Conservation (phyloP, 1,140 invertebrate species). For the Pseudomyrmex pallidus region DNA sequence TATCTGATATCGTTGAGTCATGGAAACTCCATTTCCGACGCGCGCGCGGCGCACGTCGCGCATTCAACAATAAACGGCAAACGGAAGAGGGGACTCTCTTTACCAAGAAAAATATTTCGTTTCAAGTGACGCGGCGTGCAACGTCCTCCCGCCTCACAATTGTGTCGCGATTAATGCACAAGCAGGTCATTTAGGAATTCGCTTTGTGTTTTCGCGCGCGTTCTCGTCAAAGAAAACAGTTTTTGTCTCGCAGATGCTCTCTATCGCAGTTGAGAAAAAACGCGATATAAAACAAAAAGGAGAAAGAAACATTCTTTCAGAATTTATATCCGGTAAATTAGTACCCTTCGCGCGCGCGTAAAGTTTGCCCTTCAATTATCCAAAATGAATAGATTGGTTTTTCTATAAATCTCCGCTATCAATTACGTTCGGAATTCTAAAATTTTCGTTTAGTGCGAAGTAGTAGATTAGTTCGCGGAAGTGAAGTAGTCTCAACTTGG, state of each 20-base stretch:
- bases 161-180: constrained; percentile 43
- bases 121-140: constrained; percentile 12
- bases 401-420: too few relatives aligned
- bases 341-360: too few relatives aligned
- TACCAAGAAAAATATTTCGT: constrained; percentile 45
- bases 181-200: constrained; percentile 6
- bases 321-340: too few relatives aligned
- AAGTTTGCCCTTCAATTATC: too few relatives aligned
- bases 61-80: constrained; percentile 30
- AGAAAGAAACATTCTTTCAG: not conserved
- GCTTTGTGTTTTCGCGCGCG: constrained; percentile 8
- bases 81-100: not conserved
- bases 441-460: not conserved
- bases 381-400: too few relatives aligned
- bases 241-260: not conserved
- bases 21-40: constrained; percentile 53
- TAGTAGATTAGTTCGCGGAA: not conserved
- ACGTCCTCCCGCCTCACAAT: not conserved
- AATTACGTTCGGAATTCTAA: not conserved
- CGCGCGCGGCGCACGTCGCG: constrained; percentile 24
- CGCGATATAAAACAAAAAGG: not conserved
- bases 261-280: constrained; percentile 26
- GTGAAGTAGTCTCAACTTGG: not conserved
- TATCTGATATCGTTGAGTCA: constrained; percentile 51
- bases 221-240: constrained; percentile 36